A percentile compares a stretch with the other conserved stretches of the same genome.
phyloP scores from a whole-genome alignment of 2,113 vertebrate species.

The Coptodon rendalli region DNA sequence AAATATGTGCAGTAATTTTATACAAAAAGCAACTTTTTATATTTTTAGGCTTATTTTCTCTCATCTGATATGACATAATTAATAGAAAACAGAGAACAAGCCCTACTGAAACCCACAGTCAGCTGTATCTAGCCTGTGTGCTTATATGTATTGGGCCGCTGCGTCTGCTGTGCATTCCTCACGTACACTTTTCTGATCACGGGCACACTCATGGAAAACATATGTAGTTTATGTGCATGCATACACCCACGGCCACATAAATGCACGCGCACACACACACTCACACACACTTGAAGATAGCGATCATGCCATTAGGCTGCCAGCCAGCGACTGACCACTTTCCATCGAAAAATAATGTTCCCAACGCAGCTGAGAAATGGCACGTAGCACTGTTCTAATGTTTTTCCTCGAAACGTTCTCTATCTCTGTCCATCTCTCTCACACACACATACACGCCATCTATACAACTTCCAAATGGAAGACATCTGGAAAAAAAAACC shows the following conservation, averaged over 20 bases:
- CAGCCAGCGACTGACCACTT: constrained; percentile 44
- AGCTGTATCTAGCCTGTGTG: background rate
- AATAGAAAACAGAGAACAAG: background rate
- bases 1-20: background rate
- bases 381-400: constrained; percentile 32
- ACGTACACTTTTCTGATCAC: background rate
- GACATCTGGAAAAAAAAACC: accelerated
- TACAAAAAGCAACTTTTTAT: background rate
- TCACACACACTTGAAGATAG: constrained; percentile 34
- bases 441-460: background rate
- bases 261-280: background rate
- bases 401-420: background rate
- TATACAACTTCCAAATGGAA: background rate
- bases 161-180: background rate
- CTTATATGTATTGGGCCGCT: too few relatives aligned
- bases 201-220: background rate
- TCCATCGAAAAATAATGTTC: constrained; percentile 21
- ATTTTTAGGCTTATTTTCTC: background rate
- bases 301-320: constrained; percentile 52
- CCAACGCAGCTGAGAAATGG: constrained; percentile 46
- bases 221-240: background rate
- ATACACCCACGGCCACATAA: background rate
- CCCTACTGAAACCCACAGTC: background rate
- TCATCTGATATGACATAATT: background rate
- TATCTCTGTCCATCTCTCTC: background rate